Conservation (phyloP, 2,113 vertebrate species). For the Channa maculata region DNA sequence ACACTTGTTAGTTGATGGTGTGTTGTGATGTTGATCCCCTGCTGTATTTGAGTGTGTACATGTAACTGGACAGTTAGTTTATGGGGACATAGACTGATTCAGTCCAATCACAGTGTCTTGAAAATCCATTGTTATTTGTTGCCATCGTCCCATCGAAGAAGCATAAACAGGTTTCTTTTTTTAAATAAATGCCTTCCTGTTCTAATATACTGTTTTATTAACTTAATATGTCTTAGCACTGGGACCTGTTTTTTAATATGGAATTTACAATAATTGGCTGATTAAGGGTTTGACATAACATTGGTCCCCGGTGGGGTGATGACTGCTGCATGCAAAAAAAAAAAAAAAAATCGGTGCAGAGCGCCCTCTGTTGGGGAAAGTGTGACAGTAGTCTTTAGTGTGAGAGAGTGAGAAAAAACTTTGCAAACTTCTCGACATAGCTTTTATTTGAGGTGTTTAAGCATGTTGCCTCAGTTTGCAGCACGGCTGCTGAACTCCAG, state of each 20-base stretch:
- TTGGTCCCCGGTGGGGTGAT: slow-evolving; percentile 27
- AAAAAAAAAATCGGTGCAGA: slow-evolving; percentile 41
- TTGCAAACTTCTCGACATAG: slow-evolving; percentile 33
- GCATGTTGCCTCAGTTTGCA: slow-evolving; percentile 53
- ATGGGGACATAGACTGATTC: slow-evolving; percentile 2
- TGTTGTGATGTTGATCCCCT: slow-evolving; percentile 40
- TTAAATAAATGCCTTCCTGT: slow-evolving; percentile 51
- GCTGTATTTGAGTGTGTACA: slow-evolving; percentile 40
- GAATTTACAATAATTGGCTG: slow-evolving; percentile 27
- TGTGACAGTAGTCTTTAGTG: slow-evolving; percentile 26
- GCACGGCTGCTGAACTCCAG: slow-evolving; percentile 36
- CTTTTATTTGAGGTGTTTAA: slow-evolving; percentile 51
- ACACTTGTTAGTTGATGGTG: slow-evolving; percentile 32
- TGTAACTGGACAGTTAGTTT: slow-evolving; percentile 15
- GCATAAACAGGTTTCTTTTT: slow-evolving; percentile 36
- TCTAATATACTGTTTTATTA: slow-evolving; percentile 47
- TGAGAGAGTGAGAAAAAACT: slow-evolving; percentile 13
- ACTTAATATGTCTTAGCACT: slow-evolving; percentile 48
- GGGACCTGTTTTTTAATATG: slow-evolving; percentile 71
- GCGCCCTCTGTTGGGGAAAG: slow-evolving; percentile 70
- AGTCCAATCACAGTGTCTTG: slow-evolving; percentile 32
- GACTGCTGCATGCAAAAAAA: slow-evolving; percentile 45
- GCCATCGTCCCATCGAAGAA: background rate
- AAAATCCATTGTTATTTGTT: slow-evolving; percentile 1
- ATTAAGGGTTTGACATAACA: slow-evolving; percentile 23